These are phyloP conservation scores for Heliconius sara DNA, from an alignment of 2,888 invertebrate species.

Conservation along the genomic window DNA sequence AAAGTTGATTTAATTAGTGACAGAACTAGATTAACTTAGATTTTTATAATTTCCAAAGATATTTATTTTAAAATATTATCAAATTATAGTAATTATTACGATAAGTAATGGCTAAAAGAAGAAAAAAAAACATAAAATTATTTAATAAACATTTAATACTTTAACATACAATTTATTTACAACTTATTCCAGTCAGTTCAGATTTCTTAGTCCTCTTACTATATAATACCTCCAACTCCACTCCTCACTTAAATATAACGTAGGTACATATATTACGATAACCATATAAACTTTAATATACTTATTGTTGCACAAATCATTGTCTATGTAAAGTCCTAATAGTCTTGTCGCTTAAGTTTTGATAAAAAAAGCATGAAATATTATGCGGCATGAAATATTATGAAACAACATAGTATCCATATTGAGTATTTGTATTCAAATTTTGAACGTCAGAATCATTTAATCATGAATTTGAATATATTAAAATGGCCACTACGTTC, in stretches of 20 bases:
- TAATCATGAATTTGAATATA: background rate
- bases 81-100: background rate
- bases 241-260: conserved; percentile 1
- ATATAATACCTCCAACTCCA: conserved; percentile 30
- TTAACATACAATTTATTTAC: conserved; percentile 64
- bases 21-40: too few relatives aligned
- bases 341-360: background rate
- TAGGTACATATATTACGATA: conserved; percentile 21
- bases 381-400: background rate
- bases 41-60: too few relatives aligned
- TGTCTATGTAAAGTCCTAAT: conserved; percentile 14
- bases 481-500: background rate
- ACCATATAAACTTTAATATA: conserved; percentile 28
- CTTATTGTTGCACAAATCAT: conserved; percentile 27
- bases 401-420: background rate
- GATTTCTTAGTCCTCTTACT: conserved; percentile 67
- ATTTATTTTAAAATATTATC: background rate
- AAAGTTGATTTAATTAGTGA: background rate
- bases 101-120: background rate
- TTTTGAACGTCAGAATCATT: background rate
- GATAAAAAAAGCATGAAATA: too few relatives aligned
- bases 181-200: conserved; percentile 81
- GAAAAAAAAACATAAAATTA: conserved; percentile 30
- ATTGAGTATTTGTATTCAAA: background rate
- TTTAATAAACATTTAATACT: conserved; percentile 51